Percentiles rank a stretch among this genome's conserved stretches.
Evolutionary conservation across 2,113 vertebrate genomes (phyloP).

Genomic region (Vidua chalybeata): DNA sequence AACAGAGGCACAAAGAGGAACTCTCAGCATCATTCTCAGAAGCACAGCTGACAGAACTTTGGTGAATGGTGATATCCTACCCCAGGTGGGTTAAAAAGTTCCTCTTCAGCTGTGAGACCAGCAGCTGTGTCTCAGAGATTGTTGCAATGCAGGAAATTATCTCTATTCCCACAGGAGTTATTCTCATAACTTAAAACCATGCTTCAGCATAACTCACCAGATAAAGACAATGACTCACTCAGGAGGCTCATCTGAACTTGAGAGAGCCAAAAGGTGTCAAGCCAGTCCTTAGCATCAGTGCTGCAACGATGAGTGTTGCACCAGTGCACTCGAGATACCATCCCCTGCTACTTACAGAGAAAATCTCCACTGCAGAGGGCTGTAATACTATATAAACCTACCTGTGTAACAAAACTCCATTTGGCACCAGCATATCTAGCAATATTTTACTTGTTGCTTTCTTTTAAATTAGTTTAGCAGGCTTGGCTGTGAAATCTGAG

Average conservation of each 20-base stretch:
- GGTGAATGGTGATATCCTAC: background rate
- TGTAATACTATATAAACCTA: background rate
- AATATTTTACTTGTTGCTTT: background rate
- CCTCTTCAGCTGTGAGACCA: background rate
- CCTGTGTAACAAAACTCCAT: background rate
- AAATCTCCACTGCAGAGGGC: background rate
- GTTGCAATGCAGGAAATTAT: background rate
- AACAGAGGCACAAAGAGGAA: background rate
- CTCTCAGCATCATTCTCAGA: background rate
- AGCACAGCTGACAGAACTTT: background rate
- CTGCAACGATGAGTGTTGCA: background rate
- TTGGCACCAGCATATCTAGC: background rate
- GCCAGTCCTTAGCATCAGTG: background rate
- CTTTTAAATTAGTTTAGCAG: background rate
- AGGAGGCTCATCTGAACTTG: background rate
- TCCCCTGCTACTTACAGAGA: background rate
- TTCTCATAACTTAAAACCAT: background rate
- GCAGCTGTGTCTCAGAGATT: background rate
- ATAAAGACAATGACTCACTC: background rate
- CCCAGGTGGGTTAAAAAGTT: background rate
- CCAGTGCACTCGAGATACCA: background rate
- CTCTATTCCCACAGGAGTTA: background rate
- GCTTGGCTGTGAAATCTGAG: background rate
- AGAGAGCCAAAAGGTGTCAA: background rate
- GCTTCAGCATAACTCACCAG: background rate